Base-by-base conservation (phyloP, 2,113 vertebrate genomes). In the Parus major region DNA sequence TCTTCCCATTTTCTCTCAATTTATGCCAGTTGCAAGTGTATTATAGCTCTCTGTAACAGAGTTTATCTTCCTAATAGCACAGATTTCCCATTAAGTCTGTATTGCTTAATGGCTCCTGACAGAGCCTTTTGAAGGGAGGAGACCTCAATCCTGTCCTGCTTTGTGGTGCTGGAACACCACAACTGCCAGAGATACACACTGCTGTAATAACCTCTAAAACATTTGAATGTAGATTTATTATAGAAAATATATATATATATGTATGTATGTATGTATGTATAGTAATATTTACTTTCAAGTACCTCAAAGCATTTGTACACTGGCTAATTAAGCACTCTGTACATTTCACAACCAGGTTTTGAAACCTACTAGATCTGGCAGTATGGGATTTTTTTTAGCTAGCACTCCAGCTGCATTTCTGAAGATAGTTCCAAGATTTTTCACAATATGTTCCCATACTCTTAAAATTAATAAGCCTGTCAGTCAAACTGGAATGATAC, bases 401-500 rank as follows among this genome's bases (percentile, higher is more conserved):
- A 56, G 36, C 56, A n/a, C 17, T 63, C 52, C 86, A 82, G 73
- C 72, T 96, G 76, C 56, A 56, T 88, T 77, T 92, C 80, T 83
- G 81, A 86, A 91, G 72, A 59, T 53, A n/a, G n/a, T 75, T 93
- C 80, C 69, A 91, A 57, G 69, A 46, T 71, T 82, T 92, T 86
- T 91, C 69, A 81, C 82, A 64, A 5, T 61, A 14, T 91, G 61
- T 87, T 97, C 89, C 61, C 41, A 49, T 87, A 42, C 53, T 82
- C 28, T 89, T 79, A 35, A 92, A 80, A 90, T 63, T 80, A 93
- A 83, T 71, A 80, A 90, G 22, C 57, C 36, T 93, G 65, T 91
- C 86, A 72, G 57, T 86, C 78, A 89, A 65, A 53, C 65, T 33
- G 31, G 52, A 68, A 39, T 29, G 24, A 57, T 84, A 24, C 57